Percentiles rank a stretch among this genome's conserved stretches.
phyloP scores from a whole-genome alignment of 2,113 vertebrate genomes.

The Puffinus mauretanicus region DNA sequence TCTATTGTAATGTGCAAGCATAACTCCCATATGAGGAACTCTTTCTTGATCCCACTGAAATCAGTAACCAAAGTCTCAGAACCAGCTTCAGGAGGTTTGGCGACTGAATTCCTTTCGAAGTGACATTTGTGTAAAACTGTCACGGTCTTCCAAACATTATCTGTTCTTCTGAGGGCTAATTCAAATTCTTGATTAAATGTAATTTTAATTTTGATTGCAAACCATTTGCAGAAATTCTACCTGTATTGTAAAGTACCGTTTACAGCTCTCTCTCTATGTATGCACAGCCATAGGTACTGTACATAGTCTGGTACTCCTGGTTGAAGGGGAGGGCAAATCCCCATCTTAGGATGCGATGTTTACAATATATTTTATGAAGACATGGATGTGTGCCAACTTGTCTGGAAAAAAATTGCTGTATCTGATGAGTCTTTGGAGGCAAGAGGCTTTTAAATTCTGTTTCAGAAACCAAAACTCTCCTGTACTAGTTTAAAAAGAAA shows the following conservation, averaged over 20 bases:
- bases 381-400: neutral
- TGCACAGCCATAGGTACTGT: neutral
- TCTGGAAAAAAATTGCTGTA: neutral
- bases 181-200: neutral
- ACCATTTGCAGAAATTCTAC: neutral
- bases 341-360: neutral
- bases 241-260: neutral
- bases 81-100: neutral
- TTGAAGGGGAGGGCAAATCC: neutral
- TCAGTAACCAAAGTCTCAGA: neutral
- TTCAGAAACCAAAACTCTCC: neutral
- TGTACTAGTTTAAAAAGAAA: neutral
- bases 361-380: neutral
- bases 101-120: neutral
- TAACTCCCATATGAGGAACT: neutral
- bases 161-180: neutral
- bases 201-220: neutral
- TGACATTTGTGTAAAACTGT: neutral
- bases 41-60: neutral
- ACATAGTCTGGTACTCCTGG: neutral
- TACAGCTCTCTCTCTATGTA: neutral
- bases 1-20: neutral
- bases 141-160: neutral
- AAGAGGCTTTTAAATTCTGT: neutral
- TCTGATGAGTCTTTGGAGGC: neutral